Evolutionary conservation across 2,797 vertebrate genomes (phyloP).

Genomic region (Hippocampus kuda): DNA sequence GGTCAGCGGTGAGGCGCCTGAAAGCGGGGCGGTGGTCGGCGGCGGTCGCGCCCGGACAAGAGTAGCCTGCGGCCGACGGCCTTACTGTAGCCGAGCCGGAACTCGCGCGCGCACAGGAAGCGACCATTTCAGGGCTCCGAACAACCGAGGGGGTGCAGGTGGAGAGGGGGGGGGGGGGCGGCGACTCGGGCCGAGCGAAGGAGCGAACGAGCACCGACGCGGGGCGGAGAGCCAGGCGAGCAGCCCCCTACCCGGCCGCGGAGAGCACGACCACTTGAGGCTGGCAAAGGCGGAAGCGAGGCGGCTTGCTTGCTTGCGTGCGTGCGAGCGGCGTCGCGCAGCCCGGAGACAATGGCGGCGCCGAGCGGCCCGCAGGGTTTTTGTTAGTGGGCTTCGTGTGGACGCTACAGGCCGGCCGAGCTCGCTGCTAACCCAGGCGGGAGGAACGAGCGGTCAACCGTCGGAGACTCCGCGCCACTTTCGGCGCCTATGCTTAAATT

Average conservation of each 20-base stretch:
- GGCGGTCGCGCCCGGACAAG: conserved; percentile 10
- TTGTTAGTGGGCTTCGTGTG: conserved; percentile 56
- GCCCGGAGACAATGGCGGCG: conserved; percentile 35
- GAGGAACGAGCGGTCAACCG: conserved; percentile 57
- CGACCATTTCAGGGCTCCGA: conserved; percentile 64
- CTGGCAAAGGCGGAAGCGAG: conserved; percentile 31
- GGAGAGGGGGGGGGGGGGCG: too few relatives aligned
- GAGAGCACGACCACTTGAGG: conserved; percentile 29
- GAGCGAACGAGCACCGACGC: conserved; percentile 18
- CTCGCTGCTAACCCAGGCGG: conserved; percentile 59
- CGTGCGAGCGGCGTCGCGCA: not conserved
- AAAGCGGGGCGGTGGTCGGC: conserved; percentile 12
- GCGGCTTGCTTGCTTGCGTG: conserved; percentile 7
- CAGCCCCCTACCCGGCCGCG: conserved; percentile 24
- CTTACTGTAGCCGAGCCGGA: conserved; percentile 57
- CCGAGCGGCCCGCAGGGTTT: conserved; percentile 46
- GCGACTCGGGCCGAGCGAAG: conserved; percentile 56
- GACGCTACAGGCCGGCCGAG: conserved; percentile 63
- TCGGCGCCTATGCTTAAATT: not conserved
- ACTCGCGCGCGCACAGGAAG: conserved; percentile 69
- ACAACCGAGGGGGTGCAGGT: conserved; percentile 49
- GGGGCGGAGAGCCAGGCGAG: conserved; percentile 14
- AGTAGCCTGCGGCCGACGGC: conserved; percentile 7
- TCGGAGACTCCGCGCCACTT: conserved; percentile 37
- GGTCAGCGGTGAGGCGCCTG: not conserved